These are phyloP conservation scores for Rugalucina vietnamica DNA, from an alignment of 2,888 invertebrate species.

Conservation along the genomic window DNA sequence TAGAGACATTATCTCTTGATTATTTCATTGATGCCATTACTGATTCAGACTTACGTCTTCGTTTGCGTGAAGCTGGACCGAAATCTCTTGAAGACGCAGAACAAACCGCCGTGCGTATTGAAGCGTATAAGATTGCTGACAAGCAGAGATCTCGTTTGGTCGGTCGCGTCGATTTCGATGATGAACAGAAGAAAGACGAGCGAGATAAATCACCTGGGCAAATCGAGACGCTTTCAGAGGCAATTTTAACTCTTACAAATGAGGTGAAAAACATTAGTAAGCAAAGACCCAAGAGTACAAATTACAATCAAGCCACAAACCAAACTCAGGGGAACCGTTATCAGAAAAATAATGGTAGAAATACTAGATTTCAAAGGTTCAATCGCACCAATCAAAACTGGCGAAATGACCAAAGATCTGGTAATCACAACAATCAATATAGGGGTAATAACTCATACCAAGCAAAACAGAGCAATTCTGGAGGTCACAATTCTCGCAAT, in stretches of 20 bases:
- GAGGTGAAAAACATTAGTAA: not conserved
- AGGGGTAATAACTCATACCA: too few species aligned
- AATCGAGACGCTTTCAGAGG: not conserved
- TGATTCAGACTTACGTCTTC: not conserved
- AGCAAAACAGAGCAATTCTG: too few species aligned
- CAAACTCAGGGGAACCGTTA: too few species aligned
- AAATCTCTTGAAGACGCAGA: not conserved
- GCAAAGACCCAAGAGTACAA: too few species aligned
- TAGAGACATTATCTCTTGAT: conserved; percentile 35
- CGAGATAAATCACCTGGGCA: not conserved
- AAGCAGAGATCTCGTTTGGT: not conserved
- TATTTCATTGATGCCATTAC: conserved; percentile 30
- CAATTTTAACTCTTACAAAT: not conserved
- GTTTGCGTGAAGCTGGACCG: not conserved
- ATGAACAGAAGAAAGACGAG: not conserved
- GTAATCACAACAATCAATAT: too few species aligned
- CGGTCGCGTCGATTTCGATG: not conserved
- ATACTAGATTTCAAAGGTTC: too few species aligned
- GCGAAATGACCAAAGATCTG: too few species aligned
- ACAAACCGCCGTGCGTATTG: not conserved
- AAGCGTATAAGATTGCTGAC: not conserved
- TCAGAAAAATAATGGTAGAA: too few species aligned
- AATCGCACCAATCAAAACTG: too few species aligned
- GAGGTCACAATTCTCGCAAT: too few species aligned
- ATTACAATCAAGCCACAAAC: too few species aligned